Conservation (phyloP, 2,113 vertebrate genomes). For the Myocastor coypus region DNA sequence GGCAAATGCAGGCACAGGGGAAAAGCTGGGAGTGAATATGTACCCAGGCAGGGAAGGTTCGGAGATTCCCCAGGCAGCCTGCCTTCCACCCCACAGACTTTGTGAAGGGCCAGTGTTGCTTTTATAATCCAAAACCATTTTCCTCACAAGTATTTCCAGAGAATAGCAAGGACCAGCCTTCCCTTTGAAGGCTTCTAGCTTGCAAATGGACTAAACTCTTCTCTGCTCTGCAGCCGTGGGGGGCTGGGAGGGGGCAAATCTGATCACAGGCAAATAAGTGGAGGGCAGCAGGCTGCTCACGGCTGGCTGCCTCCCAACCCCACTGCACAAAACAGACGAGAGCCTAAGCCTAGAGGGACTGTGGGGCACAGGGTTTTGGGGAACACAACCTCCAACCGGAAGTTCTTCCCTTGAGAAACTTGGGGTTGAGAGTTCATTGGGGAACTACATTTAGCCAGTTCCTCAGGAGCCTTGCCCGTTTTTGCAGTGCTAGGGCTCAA, state of each 20-base stretch:
- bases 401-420: background rate
- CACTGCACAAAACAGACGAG: accelerated
- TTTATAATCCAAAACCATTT: background rate
- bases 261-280: background rate
- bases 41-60: accelerated
- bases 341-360: accelerated
- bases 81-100: background rate
- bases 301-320: background rate
- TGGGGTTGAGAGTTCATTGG: background rate
- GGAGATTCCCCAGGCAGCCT: accelerated
- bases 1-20: background rate
- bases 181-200: constrained; percentile 63
- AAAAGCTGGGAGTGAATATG: background rate
- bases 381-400: background rate
- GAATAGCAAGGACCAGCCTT: constrained; percentile 21
- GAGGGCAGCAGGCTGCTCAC: background rate
- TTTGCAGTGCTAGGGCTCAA: background rate
- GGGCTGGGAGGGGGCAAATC: background rate
- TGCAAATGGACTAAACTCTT: background rate
- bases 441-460: accelerated
- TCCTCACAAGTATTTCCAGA: background rate
- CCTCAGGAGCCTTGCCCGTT: background rate
- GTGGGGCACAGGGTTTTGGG: background rate
- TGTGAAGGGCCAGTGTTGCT: background rate
- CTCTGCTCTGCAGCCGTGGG: background rate